phyloP scores from a whole-genome alignment of 2,113 vertebrate genomes.

The Chaetops frenatus region DNA sequence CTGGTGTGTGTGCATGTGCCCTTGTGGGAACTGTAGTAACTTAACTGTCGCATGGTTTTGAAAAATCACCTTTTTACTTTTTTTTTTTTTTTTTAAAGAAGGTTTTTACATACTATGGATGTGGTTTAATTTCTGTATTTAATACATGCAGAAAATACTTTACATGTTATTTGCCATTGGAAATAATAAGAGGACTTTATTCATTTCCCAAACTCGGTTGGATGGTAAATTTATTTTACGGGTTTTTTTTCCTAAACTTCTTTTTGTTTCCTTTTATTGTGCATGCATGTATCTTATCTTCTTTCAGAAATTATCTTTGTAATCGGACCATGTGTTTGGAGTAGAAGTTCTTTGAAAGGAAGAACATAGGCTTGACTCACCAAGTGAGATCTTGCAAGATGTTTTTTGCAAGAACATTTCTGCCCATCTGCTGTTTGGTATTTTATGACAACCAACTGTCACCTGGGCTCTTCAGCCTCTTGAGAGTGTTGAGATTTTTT shows the following conservation, averaged over 20 bases:
- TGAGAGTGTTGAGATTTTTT: background rate
- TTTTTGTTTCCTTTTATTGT: background rate
- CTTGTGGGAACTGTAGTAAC: background rate
- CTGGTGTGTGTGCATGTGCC: background rate
- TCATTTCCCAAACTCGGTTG: background rate
- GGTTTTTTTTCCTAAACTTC: background rate
- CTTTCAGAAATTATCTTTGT: background rate
- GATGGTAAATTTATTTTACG: background rate
- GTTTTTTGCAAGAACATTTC: background rate
- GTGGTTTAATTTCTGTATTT: background rate
- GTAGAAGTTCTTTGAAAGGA: background rate
- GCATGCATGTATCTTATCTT: background rate
- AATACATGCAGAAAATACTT: background rate
- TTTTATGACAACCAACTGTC: background rate
- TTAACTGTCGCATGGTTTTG: background rate
- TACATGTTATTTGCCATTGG: background rate
- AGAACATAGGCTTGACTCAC: background rate
- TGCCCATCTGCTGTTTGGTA: background rate
- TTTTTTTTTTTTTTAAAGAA: background rate
- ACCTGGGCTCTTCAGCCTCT: background rate
- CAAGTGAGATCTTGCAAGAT: background rate
- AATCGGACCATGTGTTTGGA: background rate
- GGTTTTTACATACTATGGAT: background rate
- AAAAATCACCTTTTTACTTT: background rate
- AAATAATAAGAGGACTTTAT: background rate